Base-by-base conservation (phyloP, 2,888 invertebrate genomes). In the Synanthedon tipuliformis region DNA sequence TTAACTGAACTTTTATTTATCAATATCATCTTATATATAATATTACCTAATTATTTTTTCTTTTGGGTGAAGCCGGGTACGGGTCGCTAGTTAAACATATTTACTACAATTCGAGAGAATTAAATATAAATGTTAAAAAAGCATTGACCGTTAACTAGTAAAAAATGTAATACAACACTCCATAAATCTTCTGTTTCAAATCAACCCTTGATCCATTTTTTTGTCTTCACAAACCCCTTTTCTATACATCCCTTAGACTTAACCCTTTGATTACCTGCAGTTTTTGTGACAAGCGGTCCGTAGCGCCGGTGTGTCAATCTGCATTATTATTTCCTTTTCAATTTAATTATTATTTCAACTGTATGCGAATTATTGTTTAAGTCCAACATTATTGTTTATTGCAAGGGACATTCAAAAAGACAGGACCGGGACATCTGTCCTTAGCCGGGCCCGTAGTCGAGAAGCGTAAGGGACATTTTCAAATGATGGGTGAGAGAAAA, bases 231-330 rank as follows among this genome's bases (percentile, higher is more conserved):
- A 48, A 48, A 55, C 68, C 65, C 56, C 52, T 53, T 54, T 54
- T 50, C 41, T 41, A 54, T 54, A 52, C 52, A 51, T 49, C 53
- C 49, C 51, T 53, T 40, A 15, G 65, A 64, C 60, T 66, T 74
- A 81, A 81, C 85, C 86, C 85, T 81, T 79, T 71, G 71, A 73
- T 78, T 84, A 84, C 85, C 85, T 85, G 85, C 75, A 74, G 71
- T 75, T 71, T 73, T 68, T 63, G 57, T 59, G 64, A 57, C 57
- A 59, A 61, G 60, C 56, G 64, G 61, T 63, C 66, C 61, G 66
- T 71, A 76, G 81, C 77, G 74, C 79, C 75, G 70, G 68, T 73
- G 59, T 73, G 78, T 76, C 81, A 78, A 77, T 78, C 73, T 69
- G 68, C 63, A 72, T 76, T 71, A 69, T 61, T 69, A 71, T 74